Conservation (phyloP, 2,797 vertebrate species). For the Urosaurus nigricauda region DNA sequence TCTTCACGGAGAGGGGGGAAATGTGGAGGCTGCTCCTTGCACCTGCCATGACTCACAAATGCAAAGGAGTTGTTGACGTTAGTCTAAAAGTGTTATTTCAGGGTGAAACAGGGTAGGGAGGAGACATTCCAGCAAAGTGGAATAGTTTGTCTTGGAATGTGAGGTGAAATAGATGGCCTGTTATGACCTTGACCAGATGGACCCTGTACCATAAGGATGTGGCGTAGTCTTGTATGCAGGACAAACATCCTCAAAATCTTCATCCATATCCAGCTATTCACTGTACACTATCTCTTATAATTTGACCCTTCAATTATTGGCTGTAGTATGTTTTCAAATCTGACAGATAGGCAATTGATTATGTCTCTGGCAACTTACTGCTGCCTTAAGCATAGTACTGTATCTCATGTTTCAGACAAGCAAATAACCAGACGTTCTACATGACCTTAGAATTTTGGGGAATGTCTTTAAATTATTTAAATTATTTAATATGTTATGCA, state of each 20-base stretch:
- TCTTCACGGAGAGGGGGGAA: conserved; percentile 66
- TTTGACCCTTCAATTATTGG: conserved; percentile 57
- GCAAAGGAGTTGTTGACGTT: conserved; percentile 62
- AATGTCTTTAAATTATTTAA: conserved; percentile 23
- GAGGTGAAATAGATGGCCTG: neutral
- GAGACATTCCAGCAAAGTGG: conserved; percentile 28
- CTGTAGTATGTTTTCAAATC: conserved; percentile 33
- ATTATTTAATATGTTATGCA: neutral
- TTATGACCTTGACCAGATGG: neutral
- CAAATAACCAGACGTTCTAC: conserved; percentile 37
- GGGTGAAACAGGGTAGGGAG: conserved; percentile 53
- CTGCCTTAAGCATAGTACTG: conserved; percentile 51
- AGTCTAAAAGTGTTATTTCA: conserved; percentile 36
- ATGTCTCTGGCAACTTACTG: conserved; percentile 54
- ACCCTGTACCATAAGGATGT: neutral
- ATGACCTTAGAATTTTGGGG: neutral
- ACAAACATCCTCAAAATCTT: conserved; percentile 44
- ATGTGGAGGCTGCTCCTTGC: conserved; percentile 62
- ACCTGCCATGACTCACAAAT: conserved; percentile 55
- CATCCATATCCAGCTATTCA: conserved; percentile 42
- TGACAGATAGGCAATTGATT: conserved; percentile 56
- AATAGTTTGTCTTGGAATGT: conserved; percentile 37
- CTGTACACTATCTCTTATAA: conserved; percentile 50
- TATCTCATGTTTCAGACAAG: conserved; percentile 35
- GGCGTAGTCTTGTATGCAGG: conserved; percentile 51